A percentile compares a stretch with the other conserved stretches of the same genome.
phyloP scores from a whole-genome alignment of 2,888 invertebrate species.

The Aphidius colemani region DNA sequence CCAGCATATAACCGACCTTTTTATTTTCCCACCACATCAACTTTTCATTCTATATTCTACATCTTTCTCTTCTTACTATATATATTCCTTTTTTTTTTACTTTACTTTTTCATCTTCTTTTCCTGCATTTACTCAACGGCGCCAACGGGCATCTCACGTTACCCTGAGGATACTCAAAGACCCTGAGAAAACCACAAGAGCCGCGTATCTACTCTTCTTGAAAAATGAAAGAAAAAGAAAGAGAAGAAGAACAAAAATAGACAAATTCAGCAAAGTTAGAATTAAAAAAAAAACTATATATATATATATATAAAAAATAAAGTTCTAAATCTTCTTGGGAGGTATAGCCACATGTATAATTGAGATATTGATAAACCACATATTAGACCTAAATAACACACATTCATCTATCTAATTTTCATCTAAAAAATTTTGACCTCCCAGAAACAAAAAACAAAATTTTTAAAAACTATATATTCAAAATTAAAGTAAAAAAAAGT shows the following conservation, averaged over 20 bases:
- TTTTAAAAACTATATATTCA: background rate
- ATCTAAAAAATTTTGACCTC: too few relatives aligned
- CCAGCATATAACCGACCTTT: background rate
- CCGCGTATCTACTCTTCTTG: background rate
- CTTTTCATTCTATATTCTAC: background rate
- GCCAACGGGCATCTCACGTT: slow-evolving; percentile 7
- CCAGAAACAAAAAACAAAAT: background rate
- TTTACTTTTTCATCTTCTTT: background rate
- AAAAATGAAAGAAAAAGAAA: background rate
- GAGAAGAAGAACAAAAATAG: slow-evolving; percentile 3
- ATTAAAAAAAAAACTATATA: too few relatives aligned
- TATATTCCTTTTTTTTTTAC: slow-evolving; percentile 2
- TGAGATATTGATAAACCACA: background rate
- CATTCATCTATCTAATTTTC: too few relatives aligned
- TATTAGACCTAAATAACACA: too few relatives aligned
- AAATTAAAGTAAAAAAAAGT: background rate
- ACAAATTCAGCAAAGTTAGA: background rate
- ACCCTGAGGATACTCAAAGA: slow-evolving; percentile 5
- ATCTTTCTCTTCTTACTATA: slow-evolving; percentile 15
- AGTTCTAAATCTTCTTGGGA: background rate
- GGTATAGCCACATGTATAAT: background rate
- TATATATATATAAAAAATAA: too few relatives aligned
- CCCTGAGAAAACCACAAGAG: background rate
- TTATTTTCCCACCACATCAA: background rate
- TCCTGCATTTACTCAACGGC: background rate